A percentile compares a stretch with the other conserved stretches of the same genome.
Evolutionary conservation across 2,113 vertebrate genomes (phyloP).

Genomic region (Archocentrus centrarchus): DNA sequence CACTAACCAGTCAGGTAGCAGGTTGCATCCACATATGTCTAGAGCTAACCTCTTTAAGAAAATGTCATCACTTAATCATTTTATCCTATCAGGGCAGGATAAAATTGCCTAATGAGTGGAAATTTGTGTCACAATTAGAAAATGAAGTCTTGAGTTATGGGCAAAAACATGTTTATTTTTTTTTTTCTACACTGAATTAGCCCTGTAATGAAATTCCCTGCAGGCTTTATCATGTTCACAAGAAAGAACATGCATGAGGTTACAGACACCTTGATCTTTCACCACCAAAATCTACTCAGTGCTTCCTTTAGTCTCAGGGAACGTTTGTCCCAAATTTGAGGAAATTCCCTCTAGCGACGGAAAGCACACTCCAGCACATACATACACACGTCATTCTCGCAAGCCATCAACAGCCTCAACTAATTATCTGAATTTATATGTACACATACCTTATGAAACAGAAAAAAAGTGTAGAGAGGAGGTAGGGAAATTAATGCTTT

Average conservation of each 20-base stretch:
- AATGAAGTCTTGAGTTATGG: not conserved
- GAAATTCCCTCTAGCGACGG: not conserved
- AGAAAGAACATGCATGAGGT: not conserved
- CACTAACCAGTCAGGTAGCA: not conserved
- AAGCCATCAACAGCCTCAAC: not conserved
- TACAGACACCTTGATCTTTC: not conserved
- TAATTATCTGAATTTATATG: not conserved
- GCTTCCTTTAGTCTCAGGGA: not conserved
- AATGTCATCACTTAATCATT: not conserved
- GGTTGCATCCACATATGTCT: not conserved
- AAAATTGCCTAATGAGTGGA: not conserved
- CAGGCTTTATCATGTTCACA: not conserved
- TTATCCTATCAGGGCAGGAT: not conserved
- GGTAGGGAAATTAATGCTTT: not conserved
- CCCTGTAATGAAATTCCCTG: not conserved
- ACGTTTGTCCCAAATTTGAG: too few relatives aligned
- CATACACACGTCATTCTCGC: constrained; percentile 1
- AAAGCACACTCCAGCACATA: not conserved
- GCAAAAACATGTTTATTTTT: not conserved
- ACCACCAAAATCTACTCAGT: not conserved
- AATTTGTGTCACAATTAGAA: not conserved
- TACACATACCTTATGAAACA: not conserved
- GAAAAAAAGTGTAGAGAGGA: not conserved
- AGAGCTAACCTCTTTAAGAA: not conserved
- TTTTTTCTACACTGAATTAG: not conserved